Evolutionary conservation across 2,888 invertebrate species (phyloP), one percentile per base, ranked within the genome.

Genomic region (Drosophila limbata): DNA sequence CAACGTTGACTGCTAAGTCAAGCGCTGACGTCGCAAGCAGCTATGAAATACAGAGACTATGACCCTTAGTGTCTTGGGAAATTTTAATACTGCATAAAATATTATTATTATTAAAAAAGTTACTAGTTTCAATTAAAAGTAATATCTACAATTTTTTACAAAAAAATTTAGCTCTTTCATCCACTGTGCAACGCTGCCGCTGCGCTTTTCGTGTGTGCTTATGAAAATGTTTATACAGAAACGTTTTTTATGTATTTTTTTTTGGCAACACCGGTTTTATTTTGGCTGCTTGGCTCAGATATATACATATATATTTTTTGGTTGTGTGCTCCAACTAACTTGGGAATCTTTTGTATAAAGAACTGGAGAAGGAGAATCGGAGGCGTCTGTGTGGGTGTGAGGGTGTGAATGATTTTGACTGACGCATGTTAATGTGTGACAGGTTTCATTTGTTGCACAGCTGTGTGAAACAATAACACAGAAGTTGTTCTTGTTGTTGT

Each of bases 391-490:
- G 5, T n/a, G n/a, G n/a, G 31, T 53, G 66, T 60, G 63, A 56
- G 61, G 64, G 53, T 42, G 53, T 67, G 17, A 15, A 61, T 62
- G 57, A 42, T 66, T 47, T 75, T 62, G 61, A 72, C 50, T 62
- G 61, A 73, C 51, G 79, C 66, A 50, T 66, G 67, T 68, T 71
- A 66, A 81, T 74, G 65, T 81, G 74, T 67, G 87, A 81, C 81
- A 84, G 78, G 81, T 87, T 86, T 77, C 63, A 65, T 74, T 84
- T 86, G 73, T 84, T 67, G 73, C 64, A 74, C 79, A 74, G 62
- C 79, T 77, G 77, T 65, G 79, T 78, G 63, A 76, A 78, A 72
- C 66, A 45, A n/a, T 42, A 45, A 48, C 31, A 53, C 15, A 28
- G 4, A 45, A 28, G 39, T 28, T 51, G 35, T 60, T 45, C 9